Conservation (phyloP, 2,797 vertebrate genomes). For the Taenioides sp. region DNA sequence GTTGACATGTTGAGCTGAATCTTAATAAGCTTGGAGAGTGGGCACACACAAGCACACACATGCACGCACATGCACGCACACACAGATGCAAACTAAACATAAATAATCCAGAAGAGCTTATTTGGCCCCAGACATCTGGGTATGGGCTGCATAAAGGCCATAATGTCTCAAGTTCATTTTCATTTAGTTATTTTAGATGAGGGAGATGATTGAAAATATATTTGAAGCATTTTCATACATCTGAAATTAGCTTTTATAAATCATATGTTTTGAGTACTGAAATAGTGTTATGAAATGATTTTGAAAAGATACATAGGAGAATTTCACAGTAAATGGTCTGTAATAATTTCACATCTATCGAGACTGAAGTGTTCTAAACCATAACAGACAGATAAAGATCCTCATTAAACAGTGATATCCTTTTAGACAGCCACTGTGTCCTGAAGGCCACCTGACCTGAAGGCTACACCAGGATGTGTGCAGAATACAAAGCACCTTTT, state of each 20-base stretch:
- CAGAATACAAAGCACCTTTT: not conserved
- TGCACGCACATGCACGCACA: constrained; percentile 10
- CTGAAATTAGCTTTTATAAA: not conserved
- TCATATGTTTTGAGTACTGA: not conserved
- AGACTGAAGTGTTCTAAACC: constrained; percentile 1
- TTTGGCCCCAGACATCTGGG: constrained; percentile 27
- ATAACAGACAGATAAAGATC: constrained; percentile 5
- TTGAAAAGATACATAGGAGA: not conserved
- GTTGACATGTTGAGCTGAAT: constrained; percentile 55
- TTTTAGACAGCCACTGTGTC: not conserved
- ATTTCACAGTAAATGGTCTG: not conserved
- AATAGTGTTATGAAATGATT: not conserved
- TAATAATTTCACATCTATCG: not conserved
- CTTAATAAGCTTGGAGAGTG: constrained; percentile 56
- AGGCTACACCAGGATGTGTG: not conserved
- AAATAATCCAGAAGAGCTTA: constrained; percentile 56
- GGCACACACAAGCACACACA: constrained; percentile 4
- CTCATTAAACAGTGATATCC: not conserved
- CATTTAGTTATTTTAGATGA: constrained; percentile 21
- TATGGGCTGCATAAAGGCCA: constrained; percentile 38
- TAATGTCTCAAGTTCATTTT: constrained; percentile 15
- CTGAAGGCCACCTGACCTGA: not conserved
- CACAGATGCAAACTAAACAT: constrained; percentile 56
- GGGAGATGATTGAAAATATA: constrained; percentile 10
- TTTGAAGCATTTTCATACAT: not conserved